Evolutionary conservation across 2,113 vertebrate species (phyloP), one percentile per base, ranked within the genome.

Genomic region (Lutjanus erythropterus): DNA sequence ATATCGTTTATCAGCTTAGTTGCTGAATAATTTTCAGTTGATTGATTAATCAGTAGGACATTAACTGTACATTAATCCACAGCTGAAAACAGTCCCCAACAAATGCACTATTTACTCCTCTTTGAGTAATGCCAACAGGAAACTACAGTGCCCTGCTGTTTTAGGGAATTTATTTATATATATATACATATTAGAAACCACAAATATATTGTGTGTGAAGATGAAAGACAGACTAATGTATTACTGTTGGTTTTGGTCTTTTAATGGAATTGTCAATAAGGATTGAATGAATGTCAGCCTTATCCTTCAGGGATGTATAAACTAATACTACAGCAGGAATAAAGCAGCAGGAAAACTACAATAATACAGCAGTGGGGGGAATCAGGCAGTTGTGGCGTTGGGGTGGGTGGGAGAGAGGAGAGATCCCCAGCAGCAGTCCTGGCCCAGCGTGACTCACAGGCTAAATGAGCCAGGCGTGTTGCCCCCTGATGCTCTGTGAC

Each of bases 401-500:
- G 74, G 64, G 23, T 9, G 61, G 67, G 29, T 19, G 71, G 14
- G 59, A 49, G 42, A 74, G 27, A 75, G 79, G 55, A 89, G 80
- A 87, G 42, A 87, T 83, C 78, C 86, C 88, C 79, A 67, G 75
- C 87, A 91, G 89, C 89, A 78, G 80, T 67, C 58, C 74, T 69
- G 71, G 85, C 82, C 88, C 80, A 86, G 75, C 85, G 90, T 91
- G 92, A 92, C 88, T 93, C 91, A 85, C 84, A 80, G 88, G 83
- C 90, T 93, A 90, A 93, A 92, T 88, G 87, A 94, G 89, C 88
- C 86, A 84, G 86, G 90, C 91, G 41, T 89, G 88, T 92, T 94
- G 92, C 89, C 92, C 91, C 91, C 86, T 87, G 85, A 93, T 93
- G 91, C 92, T 92, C 89, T 93, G 93, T 95, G 94, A 94, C 94